phyloP scores from a whole-genome alignment of 2,888 invertebrate genomes.

The Ophion costatus region DNA sequence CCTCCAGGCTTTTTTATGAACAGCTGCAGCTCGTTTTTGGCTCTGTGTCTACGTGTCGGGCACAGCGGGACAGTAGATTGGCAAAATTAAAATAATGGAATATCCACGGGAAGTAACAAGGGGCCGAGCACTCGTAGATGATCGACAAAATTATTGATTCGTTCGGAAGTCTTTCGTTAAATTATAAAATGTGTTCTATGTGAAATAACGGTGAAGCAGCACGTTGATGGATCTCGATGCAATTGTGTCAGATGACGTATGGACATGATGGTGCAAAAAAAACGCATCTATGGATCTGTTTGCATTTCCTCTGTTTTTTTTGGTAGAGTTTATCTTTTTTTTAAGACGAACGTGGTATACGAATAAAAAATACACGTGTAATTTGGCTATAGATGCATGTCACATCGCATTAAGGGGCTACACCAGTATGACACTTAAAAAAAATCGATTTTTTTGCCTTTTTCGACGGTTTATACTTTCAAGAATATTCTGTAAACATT shows the following conservation, averaged over 20 bases:
- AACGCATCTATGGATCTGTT: conserved; percentile 2
- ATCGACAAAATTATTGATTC: neutral
- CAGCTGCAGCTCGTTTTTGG: conserved; percentile 67
- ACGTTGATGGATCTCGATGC: neutral
- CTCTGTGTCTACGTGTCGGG: conserved; percentile 8
- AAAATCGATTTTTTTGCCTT: no score
- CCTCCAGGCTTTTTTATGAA: conserved; percentile 64
- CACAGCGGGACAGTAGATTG: conserved; percentile 17
- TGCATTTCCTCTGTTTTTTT: conserved; percentile 43
- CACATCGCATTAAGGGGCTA: conserved; percentile 43
- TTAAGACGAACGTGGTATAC: conserved; percentile 33
- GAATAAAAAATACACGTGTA: conserved; percentile 53
- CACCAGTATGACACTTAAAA: no score
- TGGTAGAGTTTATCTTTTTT: neutral
- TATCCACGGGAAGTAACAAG: neutral
- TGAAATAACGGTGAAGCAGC: neutral
- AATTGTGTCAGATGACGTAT: conserved; percentile 12
- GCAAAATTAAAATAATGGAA: neutral
- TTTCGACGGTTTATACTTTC: no score
- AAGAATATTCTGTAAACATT: no score
- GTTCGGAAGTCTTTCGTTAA: neutral
- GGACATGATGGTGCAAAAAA: conserved; percentile 19
- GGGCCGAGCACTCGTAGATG: neutral
- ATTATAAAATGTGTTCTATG: neutral
- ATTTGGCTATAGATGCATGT: conserved; percentile 59